Base-by-base conservation (phyloP, 1,140 invertebrate genomes). In the Rhagoletis pomonella region DNA sequence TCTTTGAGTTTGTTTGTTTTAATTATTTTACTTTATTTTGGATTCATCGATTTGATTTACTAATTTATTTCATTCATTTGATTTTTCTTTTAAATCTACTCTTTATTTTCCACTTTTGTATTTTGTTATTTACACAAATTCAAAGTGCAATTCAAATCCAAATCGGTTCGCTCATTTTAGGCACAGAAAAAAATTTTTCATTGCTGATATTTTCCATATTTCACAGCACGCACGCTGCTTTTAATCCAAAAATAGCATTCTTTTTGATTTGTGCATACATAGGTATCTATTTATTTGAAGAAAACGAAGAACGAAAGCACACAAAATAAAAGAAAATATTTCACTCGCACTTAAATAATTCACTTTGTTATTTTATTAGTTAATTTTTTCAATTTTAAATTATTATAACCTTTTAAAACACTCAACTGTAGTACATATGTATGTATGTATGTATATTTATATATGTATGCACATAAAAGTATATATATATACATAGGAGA, bases 171-270 rank as follows among this genome's bases (percentile, higher is more conserved):
- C 29, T 73, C 19, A 29, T 73, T 29, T 73, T 55, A 55, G 50
- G 10, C 10, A 55, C 50, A 55, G 60, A 17, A 17, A 62, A 62
- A 62, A 62, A n/a, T 62, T 67, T 65, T 86, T 67, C 19, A 14
- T 67, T 65, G 60, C 60, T 86, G 42, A 50, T 62, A 65, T 86
- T 67, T 86, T 86, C 44, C 73, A 81, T 42, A 81, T 81, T 81
- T 81, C 47, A 29, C 9, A 19, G 7, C 9, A 42, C 73, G 47
- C 47, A 55, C 55, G 73, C 47, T 55, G 44, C 47, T 81, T 81
- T 55, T 4, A 81, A 81, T 81, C 47, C 73, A 81, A 81, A 81
- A 81, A 81, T 81, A 81, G 73, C 73, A 55, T 58, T 42, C n/a
- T 19, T 81, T 19, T 29, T 17, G 47, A 81, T 55, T 58, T 50